Conservation (phyloP, 1,140 invertebrate genomes). For the Spodoptera frugiperda region DNA sequence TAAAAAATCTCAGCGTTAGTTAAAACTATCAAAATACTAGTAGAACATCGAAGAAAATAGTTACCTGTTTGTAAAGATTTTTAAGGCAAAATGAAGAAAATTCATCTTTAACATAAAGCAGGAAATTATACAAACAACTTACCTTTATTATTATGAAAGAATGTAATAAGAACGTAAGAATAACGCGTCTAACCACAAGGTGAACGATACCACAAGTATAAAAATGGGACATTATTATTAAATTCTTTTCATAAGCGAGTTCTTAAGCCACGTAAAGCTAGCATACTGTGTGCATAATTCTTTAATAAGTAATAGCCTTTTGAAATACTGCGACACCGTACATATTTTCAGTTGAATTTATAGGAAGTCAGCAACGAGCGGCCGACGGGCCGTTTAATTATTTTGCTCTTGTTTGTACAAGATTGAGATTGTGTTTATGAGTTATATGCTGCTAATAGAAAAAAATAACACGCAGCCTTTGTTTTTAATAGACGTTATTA, state of each 20-base stretch:
- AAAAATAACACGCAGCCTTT: constrained; percentile 31
- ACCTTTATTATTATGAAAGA: constrained; percentile 33
- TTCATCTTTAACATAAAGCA: not conserved
- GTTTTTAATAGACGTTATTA: constrained; percentile 20
- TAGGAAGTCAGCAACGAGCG: constrained; percentile 61
- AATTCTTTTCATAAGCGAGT: constrained; percentile 62
- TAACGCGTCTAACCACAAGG: constrained; percentile 9
- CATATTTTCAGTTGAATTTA: constrained; percentile 71
- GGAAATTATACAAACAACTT: constrained; percentile 14
- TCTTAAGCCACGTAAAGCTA: constrained; percentile 61
- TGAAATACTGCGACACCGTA: constrained; percentile 70
- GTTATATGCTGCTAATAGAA: constrained; percentile 69
- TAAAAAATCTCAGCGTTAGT: no score
- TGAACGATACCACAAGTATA: constrained; percentile 55
- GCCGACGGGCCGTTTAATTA: constrained; percentile 69
- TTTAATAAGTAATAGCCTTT: constrained; percentile 73
- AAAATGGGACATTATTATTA: constrained; percentile 66
- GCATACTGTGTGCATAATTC: constrained; percentile 70
- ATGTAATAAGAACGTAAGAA: constrained; percentile 50
- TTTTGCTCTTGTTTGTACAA: constrained; percentile 75
- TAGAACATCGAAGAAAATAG: no score
- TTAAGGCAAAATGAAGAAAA: not conserved
- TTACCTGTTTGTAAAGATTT: no score
- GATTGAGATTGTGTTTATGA: constrained; percentile 65
- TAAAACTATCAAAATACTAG: no score